Evolutionary conservation across 2,797 vertebrate species (phyloP), one percentile per base, ranked within the genome.

Genomic region (Phoxinus dragarum): DNA sequence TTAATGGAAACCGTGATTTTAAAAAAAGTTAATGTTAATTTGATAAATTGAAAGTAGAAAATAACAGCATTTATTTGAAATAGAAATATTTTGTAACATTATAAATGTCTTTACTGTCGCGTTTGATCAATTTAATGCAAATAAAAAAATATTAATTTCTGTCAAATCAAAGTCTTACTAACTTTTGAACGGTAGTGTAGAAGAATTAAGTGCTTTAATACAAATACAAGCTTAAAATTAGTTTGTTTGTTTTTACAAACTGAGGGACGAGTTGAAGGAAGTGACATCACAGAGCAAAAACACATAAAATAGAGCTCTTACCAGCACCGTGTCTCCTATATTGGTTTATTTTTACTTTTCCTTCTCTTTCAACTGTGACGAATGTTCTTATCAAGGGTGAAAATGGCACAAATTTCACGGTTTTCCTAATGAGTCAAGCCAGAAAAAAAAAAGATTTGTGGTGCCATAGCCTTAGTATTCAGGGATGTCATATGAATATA

Each of bases 331-430:
- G n/a, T 80, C 42, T 66, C 40, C 27, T 67, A 34, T 47, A 34
- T 27, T 64, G n/a, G 52, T 74, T 74, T 82, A 64, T 74, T 72
- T 54, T 11, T 47, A 36, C 52, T 74, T 81, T 27, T 36, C 9
- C 16, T 78, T 34, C 38, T 21, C 31, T 56, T 56, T 61, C 12
- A 49, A 23, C 81, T 64, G 81, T 82, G 81, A 74, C 81, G 31
- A 82, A 74, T 74, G 69, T 34, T 74, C 81, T 82, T 82, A 61
- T 73, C 54, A 11, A 68, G 69, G 54, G 54, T 82, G 27, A 73
- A 82, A 82, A 82, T 31, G 11, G 27, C 27, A 66, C 8, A 49
- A 66, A 75, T 75, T 66, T 72, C 44, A 66, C 2, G 21, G 42
- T 66, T 66, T 74, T 64, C 56, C 14, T 74, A 74, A 66, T 75